A percentile compares a stretch with the other conserved stretches of the same genome.
Evolutionary conservation across 2,888 invertebrate genomes (phyloP).

Genomic region (Nesidiocoris tenuis): DNA sequence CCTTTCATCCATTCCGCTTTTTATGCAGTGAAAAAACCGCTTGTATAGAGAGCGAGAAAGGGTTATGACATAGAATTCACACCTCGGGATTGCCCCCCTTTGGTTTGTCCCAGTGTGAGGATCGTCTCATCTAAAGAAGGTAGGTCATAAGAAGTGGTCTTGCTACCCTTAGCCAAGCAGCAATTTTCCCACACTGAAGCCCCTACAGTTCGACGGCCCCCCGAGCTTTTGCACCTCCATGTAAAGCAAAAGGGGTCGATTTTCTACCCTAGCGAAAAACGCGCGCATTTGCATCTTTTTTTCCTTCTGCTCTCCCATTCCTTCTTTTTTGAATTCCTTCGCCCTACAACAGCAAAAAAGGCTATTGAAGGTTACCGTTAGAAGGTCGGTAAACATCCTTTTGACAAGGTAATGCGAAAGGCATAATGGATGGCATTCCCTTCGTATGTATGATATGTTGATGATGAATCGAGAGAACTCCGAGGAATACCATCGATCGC

Average conservation of each 20-base stretch:
- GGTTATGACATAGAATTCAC: slow-evolving; percentile 40
- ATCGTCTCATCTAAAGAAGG: slow-evolving; percentile 20
- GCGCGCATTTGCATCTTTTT: slow-evolving; percentile 33
- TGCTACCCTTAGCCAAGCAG: slow-evolving; percentile 12
- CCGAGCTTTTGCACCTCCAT: slow-evolving; percentile 1
- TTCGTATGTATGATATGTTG: slow-evolving; percentile 11
- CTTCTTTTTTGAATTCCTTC: slow-evolving; percentile 15
- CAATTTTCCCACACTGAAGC: slow-evolving; percentile 32
- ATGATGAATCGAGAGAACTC: slow-evolving; percentile 22
- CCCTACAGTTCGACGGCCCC: background rate
- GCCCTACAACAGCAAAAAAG: slow-evolving; percentile 2
- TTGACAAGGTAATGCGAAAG: slow-evolving; percentile 34
- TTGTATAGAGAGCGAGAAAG: slow-evolving; percentile 4
- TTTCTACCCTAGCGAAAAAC: slow-evolving; percentile 8
- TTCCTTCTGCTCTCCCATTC: background rate
- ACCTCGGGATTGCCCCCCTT: slow-evolving; percentile 7
- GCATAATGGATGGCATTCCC: slow-evolving; percentile 26
- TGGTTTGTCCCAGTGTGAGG: background rate
- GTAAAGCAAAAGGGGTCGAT: slow-evolving; percentile 9
- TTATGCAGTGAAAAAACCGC: slow-evolving; percentile 17
- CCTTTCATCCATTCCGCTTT: background rate
- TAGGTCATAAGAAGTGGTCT: slow-evolving; percentile 14
- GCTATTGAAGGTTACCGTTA: slow-evolving; percentile 33
- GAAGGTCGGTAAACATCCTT: slow-evolving; percentile 41
- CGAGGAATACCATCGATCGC: slow-evolving; percentile 14